phyloP scores from a whole-genome alignment of 2,113 vertebrate genomes.

The Bos indicus region DNA sequence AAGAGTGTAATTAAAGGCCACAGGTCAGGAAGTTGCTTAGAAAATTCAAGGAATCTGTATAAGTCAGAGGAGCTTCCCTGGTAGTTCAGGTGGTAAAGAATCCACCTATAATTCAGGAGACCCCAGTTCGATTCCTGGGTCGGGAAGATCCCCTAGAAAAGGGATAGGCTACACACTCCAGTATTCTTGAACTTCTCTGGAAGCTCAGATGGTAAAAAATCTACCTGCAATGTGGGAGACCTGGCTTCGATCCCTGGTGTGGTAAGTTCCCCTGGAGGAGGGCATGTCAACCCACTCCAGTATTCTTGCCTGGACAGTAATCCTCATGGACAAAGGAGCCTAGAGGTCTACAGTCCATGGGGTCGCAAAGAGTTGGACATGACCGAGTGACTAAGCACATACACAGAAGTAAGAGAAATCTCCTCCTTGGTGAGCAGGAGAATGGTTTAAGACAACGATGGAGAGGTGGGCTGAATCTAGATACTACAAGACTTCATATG shows the following conservation, averaged over 20 bases:
- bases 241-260: not conserved
- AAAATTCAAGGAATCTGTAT: not conserved
- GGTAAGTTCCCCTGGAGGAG: not conserved
- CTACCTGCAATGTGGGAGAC: not conserved
- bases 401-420: no score
- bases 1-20: not conserved
- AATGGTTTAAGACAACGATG: not conserved
- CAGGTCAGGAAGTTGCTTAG: not conserved
- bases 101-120: not conserved
- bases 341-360: not conserved
- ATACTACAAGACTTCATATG: not conserved
- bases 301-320: not conserved
- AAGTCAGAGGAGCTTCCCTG: not conserved
- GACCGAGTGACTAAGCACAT: not conserved
- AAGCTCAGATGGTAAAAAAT: not conserved
- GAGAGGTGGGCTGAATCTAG: not conserved
- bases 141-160: not conserved
- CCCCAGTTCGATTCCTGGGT: not conserved
- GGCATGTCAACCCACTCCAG: not conserved
- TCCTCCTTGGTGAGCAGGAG: not conserved
- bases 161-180: not conserved
- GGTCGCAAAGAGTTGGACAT: not conserved
- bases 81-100: not conserved
- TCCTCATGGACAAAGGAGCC: not conserved
- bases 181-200: not conserved